Conservation (phyloP, 2,797 vertebrate genomes). For the Etheostoma perlongum region DNA sequence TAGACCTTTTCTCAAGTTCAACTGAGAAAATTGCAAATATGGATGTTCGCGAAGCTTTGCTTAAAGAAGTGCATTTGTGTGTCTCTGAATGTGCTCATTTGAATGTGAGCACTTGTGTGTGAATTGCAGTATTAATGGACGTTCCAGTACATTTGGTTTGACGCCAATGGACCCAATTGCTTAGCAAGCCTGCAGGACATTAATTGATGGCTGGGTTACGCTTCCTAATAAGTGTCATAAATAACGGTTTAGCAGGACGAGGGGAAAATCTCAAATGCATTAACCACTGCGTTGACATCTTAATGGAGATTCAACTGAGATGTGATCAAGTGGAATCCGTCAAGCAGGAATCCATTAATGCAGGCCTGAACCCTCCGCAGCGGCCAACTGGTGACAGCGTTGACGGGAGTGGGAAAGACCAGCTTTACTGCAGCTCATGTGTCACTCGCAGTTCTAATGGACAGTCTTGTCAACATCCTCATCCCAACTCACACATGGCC, state of each 20-base stretch:
- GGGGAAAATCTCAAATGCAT: conserved; percentile 82
- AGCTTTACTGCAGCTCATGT: conserved; percentile 69
- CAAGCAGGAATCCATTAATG: conserved; percentile 80
- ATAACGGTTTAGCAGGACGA: conserved; percentile 86
- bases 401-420: conserved; percentile 65
- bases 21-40: conserved; percentile 48
- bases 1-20: conserved; percentile 47
- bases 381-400: conserved; percentile 58
- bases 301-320: conserved; percentile 87
- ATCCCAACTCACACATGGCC: conserved; percentile 73
- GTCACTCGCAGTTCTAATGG: conserved; percentile 78
- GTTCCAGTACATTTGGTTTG: conserved; percentile 86
- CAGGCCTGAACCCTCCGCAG: conserved; percentile 53
- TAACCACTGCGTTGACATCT: conserved; percentile 85
- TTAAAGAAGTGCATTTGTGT: conserved; percentile 53
- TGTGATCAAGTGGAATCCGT: conserved; percentile 81
- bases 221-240: conserved; percentile 89
- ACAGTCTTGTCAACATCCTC: conserved; percentile 79
- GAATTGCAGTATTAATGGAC: conserved; percentile 80
- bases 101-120: conserved; percentile 77
- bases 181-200: conserved; percentile 84
- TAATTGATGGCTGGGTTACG: conserved; percentile 86
- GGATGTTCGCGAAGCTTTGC: conserved; percentile 33
- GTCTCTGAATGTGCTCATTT: conserved; percentile 66
- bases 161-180: conserved; percentile 82